Percentiles rank a stretch among this genome's conserved stretches.
Evolutionary conservation across 2,888 invertebrate species (phyloP).

Genomic region (Leptinotarsa tumamoca): DNA sequence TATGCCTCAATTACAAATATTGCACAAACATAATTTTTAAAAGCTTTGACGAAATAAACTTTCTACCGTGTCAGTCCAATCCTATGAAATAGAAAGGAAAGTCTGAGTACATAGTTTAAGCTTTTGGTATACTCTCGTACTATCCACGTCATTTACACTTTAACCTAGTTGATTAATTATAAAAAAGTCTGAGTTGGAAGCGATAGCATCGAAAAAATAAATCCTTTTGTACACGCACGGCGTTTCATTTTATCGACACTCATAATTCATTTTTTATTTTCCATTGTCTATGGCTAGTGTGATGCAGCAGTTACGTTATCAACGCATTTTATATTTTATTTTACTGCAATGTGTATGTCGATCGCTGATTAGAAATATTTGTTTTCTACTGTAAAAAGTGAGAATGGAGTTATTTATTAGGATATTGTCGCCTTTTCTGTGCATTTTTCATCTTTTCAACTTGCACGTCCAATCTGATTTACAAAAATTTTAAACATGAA

Average conservation of each 20-base stretch:
- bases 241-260: slow-evolving; percentile 15
- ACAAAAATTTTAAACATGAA: too few relatives aligned
- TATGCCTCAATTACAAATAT: too few relatives aligned
- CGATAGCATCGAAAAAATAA: slow-evolving; percentile 22
- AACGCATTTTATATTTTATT: neutral
- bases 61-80: too few relatives aligned
- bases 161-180: slow-evolving; percentile 19
- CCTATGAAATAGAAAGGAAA: neutral
- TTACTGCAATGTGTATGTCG: neutral
- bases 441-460: too few relatives aligned
- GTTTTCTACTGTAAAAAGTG: too few relatives aligned
- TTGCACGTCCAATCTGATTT: too few relatives aligned
- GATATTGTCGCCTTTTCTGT: too few relatives aligned
- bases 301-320: neutral
- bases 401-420: too few relatives aligned
- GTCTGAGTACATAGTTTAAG: neutral
- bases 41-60: too few relatives aligned
- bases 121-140: neutral
- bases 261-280: slow-evolving; percentile 20
- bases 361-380: neutral
- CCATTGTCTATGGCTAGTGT: slow-evolving; percentile 17
- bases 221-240: slow-evolving; percentile 15
- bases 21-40: too few relatives aligned
- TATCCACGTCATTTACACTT: slow-evolving; percentile 14
- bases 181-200: neutral